Conservation (phyloP, 2,797 vertebrate species). For the Myotis daubentonii region DNA sequence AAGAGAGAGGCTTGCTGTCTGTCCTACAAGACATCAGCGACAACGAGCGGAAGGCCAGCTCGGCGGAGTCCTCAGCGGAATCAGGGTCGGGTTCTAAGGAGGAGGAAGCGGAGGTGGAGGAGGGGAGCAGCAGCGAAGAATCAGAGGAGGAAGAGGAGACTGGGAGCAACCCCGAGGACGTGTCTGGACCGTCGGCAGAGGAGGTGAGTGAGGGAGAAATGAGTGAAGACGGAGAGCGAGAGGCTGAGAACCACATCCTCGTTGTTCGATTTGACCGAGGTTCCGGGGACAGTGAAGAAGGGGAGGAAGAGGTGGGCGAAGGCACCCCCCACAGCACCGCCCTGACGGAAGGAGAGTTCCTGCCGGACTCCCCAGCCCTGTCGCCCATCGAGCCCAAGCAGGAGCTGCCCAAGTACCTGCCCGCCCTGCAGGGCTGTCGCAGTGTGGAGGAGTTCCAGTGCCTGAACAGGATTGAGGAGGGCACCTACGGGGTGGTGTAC, state of each 20-base stretch:
- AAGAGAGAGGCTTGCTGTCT: conserved; percentile 92
- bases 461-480: conserved; percentile 97
- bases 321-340: conserved; percentile 92
- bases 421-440: conserved; percentile 97
- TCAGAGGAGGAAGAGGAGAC: conserved; percentile 92
- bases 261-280: conserved; percentile 96
- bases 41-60: conserved; percentile 95
- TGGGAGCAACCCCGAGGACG: conserved; percentile 91
- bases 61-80: conserved; percentile 91
- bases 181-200: conserved; percentile 95
- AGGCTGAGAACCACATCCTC: conserved; percentile 93
- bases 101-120: conserved; percentile 86
- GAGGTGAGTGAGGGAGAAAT: conserved; percentile 96
- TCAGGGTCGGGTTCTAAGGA: conserved; percentile 93
- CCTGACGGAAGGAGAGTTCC: conserved; percentile 93
- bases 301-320: conserved; percentile 90
- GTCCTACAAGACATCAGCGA: conserved; percentile 97
- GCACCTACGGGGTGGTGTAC: conserved; percentile 98
- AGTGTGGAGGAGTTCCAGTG: conserved; percentile 99
- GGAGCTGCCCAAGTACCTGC: conserved; percentile 97
- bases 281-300: conserved; percentile 89
- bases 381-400: conserved; percentile 96
- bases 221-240: conserved; percentile 92
- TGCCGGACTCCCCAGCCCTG: conserved; percentile 94
- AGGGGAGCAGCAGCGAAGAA: conserved; percentile 85